Conservation (phyloP, 2,797 vertebrate species). For the Prunella strophiata region DNA sequence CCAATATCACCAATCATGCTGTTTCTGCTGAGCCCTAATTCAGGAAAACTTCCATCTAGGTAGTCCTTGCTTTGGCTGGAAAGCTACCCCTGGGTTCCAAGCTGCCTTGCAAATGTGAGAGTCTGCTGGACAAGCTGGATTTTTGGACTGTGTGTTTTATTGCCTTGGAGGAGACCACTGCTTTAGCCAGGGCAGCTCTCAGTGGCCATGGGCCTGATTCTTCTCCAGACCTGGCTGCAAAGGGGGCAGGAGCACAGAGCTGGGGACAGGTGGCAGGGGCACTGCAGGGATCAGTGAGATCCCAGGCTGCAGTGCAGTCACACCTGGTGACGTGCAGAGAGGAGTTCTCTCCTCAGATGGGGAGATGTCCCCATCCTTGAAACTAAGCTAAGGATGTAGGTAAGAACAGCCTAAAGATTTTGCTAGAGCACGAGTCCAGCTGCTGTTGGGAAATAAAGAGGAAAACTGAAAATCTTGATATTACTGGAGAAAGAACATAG, state of each 20-base stretch:
- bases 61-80: background rate
- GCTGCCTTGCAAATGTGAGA: background rate
- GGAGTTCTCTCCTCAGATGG: background rate
- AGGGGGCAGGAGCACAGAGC: background rate
- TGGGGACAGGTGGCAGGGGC: background rate
- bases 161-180: background rate
- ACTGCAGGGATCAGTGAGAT: background rate
- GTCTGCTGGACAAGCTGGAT: background rate
- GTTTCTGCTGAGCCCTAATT: background rate
- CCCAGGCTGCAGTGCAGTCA: background rate
- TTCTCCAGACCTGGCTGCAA: background rate
- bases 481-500: background rate
- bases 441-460: background rate
- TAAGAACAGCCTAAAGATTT: background rate
- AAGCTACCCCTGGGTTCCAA: background rate
- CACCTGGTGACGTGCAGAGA: background rate
- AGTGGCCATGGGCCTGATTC: background rate
- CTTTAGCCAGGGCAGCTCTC: background rate
- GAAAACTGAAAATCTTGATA: background rate
- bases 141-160: background rate
- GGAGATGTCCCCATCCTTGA: background rate
- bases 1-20: background rate
- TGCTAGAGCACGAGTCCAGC: background rate
- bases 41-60: background rate
- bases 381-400: background rate